A percentile compares a stretch with the other conserved stretches of the same genome.
Conservation (phyloP, 2,888 invertebrate genomes). For the Athalia cordata region DNA sequence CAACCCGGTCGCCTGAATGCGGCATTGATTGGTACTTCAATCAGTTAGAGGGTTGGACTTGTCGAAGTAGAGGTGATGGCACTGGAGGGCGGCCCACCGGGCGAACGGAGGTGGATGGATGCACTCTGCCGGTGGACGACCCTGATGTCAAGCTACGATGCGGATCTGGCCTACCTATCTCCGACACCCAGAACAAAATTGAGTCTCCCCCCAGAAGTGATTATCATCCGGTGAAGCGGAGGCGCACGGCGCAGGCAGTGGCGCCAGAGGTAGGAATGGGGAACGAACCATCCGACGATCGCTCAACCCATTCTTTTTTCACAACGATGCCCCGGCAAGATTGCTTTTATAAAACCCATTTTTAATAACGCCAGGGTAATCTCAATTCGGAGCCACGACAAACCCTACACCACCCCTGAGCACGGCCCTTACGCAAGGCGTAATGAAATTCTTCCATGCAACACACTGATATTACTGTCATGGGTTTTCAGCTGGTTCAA, state of each 20-base stretch:
- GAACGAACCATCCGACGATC: slow-evolving; percentile 8
- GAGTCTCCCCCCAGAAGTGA: slow-evolving; percentile 67
- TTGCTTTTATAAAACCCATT: slow-evolving; percentile 65
- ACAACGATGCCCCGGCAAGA: slow-evolving; percentile 61
- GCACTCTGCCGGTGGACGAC: slow-evolving; percentile 50
- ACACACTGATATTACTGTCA: slow-evolving; percentile 32
- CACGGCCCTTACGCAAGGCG: not conserved
- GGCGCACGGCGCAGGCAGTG: slow-evolving; percentile 50
- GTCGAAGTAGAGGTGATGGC: slow-evolving; percentile 46
- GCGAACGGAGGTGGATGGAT: slow-evolving; percentile 55
- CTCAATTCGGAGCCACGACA: slow-evolving; percentile 50
- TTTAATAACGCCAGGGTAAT: slow-evolving; percentile 63
- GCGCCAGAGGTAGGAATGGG: slow-evolving; percentile 46
- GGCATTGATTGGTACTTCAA: slow-evolving; percentile 73
- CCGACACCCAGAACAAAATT: slow-evolving; percentile 60
- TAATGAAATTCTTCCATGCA: slow-evolving; percentile 47
- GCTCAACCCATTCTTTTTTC: slow-evolving; percentile 27
- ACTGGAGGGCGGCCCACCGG: slow-evolving; percentile 15
- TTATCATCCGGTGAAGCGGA: slow-evolving; percentile 69
- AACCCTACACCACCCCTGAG: not conserved
- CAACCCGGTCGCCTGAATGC: slow-evolving; percentile 70
- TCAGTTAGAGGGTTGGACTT: slow-evolving; percentile 64
- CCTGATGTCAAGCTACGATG: slow-evolving; percentile 47
- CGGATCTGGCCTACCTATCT: slow-evolving; percentile 43
- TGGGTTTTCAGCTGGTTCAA: slow-evolving; percentile 12